These are phyloP conservation scores for Pachypeltis micranthus DNA, from an alignment of 1,140 invertebrate species.

Conservation along the genomic window DNA sequence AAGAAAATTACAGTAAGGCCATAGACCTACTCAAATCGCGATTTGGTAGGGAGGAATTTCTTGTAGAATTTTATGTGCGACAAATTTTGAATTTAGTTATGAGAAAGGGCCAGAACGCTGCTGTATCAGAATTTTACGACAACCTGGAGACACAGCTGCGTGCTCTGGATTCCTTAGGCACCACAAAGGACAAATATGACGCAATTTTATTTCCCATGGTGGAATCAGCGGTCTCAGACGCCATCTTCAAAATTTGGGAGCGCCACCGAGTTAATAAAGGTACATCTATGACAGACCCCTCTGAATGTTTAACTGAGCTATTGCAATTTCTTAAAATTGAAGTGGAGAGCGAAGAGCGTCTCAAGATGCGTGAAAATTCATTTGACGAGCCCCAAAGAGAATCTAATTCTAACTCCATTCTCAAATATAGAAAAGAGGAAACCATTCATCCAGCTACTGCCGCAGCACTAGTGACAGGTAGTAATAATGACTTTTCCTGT, in stretches of 20 bases:
- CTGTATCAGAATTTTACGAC: slow-evolving; percentile 25
- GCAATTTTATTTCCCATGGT: slow-evolving; percentile 30
- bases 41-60: background rate
- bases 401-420: background rate
- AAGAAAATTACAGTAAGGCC: background rate
- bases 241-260: slow-evolving; percentile 28
- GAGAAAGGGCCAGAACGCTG: background rate
- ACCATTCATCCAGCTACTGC: background rate
- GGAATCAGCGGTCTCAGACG: slow-evolving; percentile 31
- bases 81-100: background rate
- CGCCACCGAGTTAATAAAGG: slow-evolving; percentile 11
- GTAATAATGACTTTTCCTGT: background rate
- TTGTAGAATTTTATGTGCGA: background rate
- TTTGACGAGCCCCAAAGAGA: slow-evolving; percentile 3
- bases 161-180: slow-evolving; percentile 28
- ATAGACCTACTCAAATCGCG: background rate
- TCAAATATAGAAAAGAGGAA: background rate
- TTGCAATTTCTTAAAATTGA: slow-evolving; percentile 27
- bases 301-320: slow-evolving; percentile 19
- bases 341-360: slow-evolving; percentile 27
- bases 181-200: slow-evolving; percentile 29
- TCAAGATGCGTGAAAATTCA: slow-evolving; percentile 24
- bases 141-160: slow-evolving; percentile 29
- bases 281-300: background rate
- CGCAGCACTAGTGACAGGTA: background rate